These are phyloP conservation scores for Psettodes erumei DNA, from an alignment of 2,113 vertebrate species.

Conservation along the genomic window DNA sequence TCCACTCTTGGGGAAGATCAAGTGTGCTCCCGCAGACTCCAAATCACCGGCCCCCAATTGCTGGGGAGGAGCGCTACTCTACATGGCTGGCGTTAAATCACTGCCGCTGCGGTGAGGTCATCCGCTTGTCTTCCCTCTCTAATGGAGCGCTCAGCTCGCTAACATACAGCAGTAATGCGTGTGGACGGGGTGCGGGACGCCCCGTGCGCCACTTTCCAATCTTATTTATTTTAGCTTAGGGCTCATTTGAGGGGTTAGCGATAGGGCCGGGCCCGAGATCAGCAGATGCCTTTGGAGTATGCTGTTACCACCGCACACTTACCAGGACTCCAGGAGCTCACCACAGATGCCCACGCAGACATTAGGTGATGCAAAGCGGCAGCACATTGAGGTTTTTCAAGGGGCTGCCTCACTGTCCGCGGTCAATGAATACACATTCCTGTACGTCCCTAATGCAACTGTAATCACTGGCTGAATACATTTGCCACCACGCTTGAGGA, in stretches of 20 bases:
- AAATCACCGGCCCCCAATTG: slow-evolving; percentile 76
- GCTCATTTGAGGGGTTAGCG: slow-evolving; percentile 76
- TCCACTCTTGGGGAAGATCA: slow-evolving; percentile 79
- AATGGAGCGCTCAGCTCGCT: slow-evolving; percentile 76
- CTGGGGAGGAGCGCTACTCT: slow-evolving; percentile 67
- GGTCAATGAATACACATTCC: slow-evolving; percentile 83
- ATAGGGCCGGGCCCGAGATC: slow-evolving; percentile 51
- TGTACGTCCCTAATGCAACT: slow-evolving; percentile 79
- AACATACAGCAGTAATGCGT: slow-evolving; percentile 76
- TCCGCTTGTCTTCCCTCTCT: slow-evolving; percentile 68
- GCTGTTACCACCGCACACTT: slow-evolving; percentile 86
- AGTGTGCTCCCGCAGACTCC: slow-evolving; percentile 75
- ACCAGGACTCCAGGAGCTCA: slow-evolving; percentile 78
- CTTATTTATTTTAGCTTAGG: slow-evolving; percentile 80
- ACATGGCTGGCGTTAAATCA: slow-evolving; percentile 76
- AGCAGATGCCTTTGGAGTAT: slow-evolving; percentile 81
- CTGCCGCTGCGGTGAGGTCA: slow-evolving; percentile 77
- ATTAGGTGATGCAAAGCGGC: slow-evolving; percentile 75
- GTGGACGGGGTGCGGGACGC: slow-evolving; percentile 64
- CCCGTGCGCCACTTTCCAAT: slow-evolving; percentile 66
- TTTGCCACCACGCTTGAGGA: slow-evolving; percentile 58
- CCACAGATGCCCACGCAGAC: slow-evolving; percentile 79
- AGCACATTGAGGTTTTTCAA: slow-evolving; percentile 72
- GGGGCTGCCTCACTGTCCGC: slow-evolving; percentile 68
- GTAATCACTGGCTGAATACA: slow-evolving; percentile 80